A percentile compares a stretch with the other conserved stretches of the same genome.
Conservation (phyloP, 2,113 vertebrate species). For the Syngnathus floridae region DNA sequence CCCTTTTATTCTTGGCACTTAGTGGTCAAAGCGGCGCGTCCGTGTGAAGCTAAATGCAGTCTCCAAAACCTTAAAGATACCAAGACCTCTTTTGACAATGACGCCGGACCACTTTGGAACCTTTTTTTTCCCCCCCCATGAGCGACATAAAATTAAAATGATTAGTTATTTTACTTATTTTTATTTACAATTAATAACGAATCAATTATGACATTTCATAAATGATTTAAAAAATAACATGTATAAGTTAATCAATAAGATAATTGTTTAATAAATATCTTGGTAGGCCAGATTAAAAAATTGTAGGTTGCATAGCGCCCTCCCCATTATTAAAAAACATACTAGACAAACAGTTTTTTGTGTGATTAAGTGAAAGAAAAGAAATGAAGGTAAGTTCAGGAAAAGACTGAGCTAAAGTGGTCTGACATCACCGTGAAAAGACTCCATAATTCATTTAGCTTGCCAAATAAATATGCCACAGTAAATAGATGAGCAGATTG, state of each 20-base stretch:
- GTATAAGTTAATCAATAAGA: too few relatives aligned
- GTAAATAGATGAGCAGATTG: constrained; percentile 29
- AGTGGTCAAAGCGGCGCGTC: constrained; percentile 1
- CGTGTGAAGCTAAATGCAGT: neutral
- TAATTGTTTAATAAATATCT: neutral
- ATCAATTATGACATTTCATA: neutral
- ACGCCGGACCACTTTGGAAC: neutral
- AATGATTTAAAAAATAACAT: too few relatives aligned
- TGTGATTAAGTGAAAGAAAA: too few relatives aligned
- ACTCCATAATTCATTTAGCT: neutral
- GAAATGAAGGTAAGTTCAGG: neutral
- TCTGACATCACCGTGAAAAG: neutral
- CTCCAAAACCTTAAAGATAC: neutral
- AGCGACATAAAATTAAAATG: neutral
- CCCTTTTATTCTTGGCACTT: constrained; percentile 10
- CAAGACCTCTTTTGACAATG: neutral
- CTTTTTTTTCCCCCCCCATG: too few relatives aligned
- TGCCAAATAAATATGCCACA: constrained; percentile 39
- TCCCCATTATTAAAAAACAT: too few relatives aligned
- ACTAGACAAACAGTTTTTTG: too few relatives aligned
- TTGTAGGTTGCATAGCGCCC: too few relatives aligned
- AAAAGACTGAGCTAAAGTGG: neutral
- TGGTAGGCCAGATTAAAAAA: neutral
- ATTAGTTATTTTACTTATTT: too few relatives aligned
- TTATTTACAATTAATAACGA: neutral